Base-by-base conservation (phyloP, 2,888 invertebrate genomes). In the Craniophora ligustri region DNA sequence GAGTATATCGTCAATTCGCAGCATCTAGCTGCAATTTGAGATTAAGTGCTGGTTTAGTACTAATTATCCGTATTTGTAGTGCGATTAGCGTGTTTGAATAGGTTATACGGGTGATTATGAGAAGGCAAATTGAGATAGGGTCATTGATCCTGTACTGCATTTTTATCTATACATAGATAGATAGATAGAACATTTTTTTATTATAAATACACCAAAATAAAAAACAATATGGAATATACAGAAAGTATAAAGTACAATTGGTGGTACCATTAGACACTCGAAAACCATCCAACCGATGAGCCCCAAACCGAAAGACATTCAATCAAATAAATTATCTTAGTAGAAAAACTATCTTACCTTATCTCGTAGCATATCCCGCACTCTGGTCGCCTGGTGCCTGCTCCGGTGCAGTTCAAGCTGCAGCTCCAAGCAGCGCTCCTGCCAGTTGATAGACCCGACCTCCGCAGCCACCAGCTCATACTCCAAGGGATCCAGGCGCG, bases 391-490 rank as follows among this genome's bases (percentile, higher is more conserved):
- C 90, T 98, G 98, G 76, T 96, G 96, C 76, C 97, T 95, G 82
- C 97, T 98, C 66, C 97, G 94, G 82, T 98, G 97, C 73, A 98
- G 89, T 84, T 98, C 98, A 78, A 97, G 89, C 87, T 98, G 98
- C 72, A 98, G 89, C 84, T 97, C 97, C 78, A 97, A 87, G 82
- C 98, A 98, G 50, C 97, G 94, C 88, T 98, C 97, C 90, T 98
- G 97, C 98, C 98, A 98, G 89, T 97, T 97, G 79, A 97, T 95
- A 65, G 94, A 89, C 73, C 89, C 78, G 67, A 90, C 62, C 81
- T 93, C 89, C 0, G 85, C 88, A 0, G 85, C 84, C 0, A 76
- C 87, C 63, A 92, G 77, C 82, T 92, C 82, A 81, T 90, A 85
- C 86, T 90, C 82, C 84, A 94, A 46, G 54, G 94, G 83, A 79